Percentiles rank a stretch among this genome's conserved stretches.
Conservation (phyloP, 2,888 invertebrate genomes). For the Synergus umbraculus region DNA sequence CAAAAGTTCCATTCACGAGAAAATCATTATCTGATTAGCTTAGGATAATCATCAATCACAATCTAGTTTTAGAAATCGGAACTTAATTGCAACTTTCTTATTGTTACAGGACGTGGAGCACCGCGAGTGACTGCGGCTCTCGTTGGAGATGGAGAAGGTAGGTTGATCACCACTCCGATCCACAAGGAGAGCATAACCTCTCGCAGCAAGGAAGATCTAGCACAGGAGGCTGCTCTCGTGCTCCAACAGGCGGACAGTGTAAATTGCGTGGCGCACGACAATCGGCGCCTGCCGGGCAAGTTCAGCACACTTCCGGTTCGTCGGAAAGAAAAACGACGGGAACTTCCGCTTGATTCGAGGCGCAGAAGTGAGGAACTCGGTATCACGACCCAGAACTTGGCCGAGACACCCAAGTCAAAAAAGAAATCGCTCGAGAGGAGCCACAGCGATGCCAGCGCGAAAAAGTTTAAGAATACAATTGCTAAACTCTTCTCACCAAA, state of each 20-base stretch:
- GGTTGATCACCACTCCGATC: slow-evolving; percentile 77
- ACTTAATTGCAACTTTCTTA: slow-evolving; percentile 39
- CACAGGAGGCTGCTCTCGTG: slow-evolving; percentile 87
- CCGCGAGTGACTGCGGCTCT: slow-evolving; percentile 77
- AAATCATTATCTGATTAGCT: background rate
- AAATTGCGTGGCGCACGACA: slow-evolving; percentile 79
- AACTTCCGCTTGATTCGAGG: slow-evolving; percentile 66
- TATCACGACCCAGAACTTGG: slow-evolving; percentile 64
- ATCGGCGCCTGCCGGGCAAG: slow-evolving; percentile 74
- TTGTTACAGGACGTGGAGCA: slow-evolving; percentile 77
- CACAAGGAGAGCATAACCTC: slow-evolving; percentile 83
- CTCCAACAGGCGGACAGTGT: slow-evolving; percentile 86
- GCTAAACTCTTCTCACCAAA: slow-evolving; percentile 71
- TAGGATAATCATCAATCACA: background rate
- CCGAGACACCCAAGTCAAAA: slow-evolving; percentile 76
- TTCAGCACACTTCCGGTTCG: slow-evolving; percentile 84
- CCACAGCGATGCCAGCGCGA: slow-evolving; percentile 76
- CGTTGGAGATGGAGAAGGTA: slow-evolving; percentile 78
- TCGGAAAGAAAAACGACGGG: slow-evolving; percentile 76
- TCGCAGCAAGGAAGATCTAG: slow-evolving; percentile 85
- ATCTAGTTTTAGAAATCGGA: background rate
- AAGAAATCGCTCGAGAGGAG: slow-evolving; percentile 78
- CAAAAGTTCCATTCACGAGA: background rate
- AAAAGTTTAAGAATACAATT: slow-evolving; percentile 67
- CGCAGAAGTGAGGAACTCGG: slow-evolving; percentile 81